Evolutionary conservation across 2,113 vertebrate species (phyloP).

Genomic region (Pycnonotus jocosus): DNA sequence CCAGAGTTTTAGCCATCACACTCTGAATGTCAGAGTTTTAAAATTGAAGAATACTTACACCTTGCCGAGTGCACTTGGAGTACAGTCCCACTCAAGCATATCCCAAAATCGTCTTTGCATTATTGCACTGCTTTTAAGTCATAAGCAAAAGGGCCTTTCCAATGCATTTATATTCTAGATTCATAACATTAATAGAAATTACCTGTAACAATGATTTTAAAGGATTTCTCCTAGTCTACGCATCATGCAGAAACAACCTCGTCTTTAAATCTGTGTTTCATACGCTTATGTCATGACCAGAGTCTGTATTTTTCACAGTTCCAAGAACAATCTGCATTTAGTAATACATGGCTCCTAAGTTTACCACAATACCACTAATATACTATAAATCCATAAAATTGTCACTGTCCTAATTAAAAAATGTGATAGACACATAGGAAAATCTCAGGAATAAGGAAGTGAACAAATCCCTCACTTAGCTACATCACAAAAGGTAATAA

Average conservation of each 20-base stretch:
- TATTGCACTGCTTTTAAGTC: background rate
- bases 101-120: background rate
- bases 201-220: background rate
- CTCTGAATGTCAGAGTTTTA: background rate
- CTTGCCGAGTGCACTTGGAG: background rate
- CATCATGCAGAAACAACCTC: background rate
- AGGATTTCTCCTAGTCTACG: background rate
- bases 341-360: accelerated
- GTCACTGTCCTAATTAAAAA: background rate
- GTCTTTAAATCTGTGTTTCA: background rate
- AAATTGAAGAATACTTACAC: background rate
- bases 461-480: accelerated
- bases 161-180: background rate
- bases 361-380: background rate
- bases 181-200: background rate
- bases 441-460: background rate
- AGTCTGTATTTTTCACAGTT: background rate
- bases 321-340: background rate
- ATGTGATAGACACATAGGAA: background rate
- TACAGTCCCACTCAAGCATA: background rate
- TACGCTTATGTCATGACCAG: background rate
- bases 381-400: background rate
- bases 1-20: background rate
- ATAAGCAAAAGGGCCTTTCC: background rate
- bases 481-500: background rate